Evolutionary conservation across 1,140 invertebrate species (phyloP).

Genomic region (Saccostrea glomerata): DNA sequence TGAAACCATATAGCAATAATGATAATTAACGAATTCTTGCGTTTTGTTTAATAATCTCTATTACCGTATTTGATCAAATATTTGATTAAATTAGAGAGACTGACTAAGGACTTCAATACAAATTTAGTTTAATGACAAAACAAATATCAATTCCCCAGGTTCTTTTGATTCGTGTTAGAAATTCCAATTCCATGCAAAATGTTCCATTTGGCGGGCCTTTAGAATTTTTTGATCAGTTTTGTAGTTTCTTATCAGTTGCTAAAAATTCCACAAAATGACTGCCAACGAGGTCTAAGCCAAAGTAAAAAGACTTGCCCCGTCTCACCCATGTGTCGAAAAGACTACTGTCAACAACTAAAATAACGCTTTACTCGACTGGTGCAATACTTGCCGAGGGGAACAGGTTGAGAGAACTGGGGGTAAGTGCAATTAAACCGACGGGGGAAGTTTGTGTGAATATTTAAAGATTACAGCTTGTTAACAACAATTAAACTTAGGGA

Average conservation of each 20-base stretch:
- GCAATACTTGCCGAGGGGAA: constrained; percentile 11
- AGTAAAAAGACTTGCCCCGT: neutral
- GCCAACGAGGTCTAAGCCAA: constrained; percentile 8
- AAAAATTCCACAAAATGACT: constrained; percentile 13
- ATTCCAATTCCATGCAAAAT: constrained; percentile 23
- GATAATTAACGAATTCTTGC: neutral
- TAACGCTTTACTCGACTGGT: neutral
- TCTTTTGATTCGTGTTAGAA: constrained; percentile 22
- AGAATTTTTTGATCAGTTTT: constrained; percentile 17
- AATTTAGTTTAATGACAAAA: constrained; percentile 27
- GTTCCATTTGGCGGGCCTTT: constrained; percentile 25
- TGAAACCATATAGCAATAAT: neutral
- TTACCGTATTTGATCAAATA: constrained; percentile 17
- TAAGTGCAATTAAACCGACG: constrained; percentile 43
- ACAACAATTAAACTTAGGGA: constrained; percentile 44
- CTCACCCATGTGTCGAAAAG: neutral
- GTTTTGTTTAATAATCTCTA: constrained; percentile 33
- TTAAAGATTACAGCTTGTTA: constrained; percentile 30
- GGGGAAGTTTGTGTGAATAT: constrained; percentile 30
- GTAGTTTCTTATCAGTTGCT: constrained; percentile 27
- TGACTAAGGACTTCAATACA: constrained; percentile 10
- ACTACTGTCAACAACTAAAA: neutral
- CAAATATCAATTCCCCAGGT: neutral
- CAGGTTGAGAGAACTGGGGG: neutral
- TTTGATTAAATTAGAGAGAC: constrained; percentile 18